Base-by-base conservation (phyloP, 2,113 vertebrate species). In the Nycticryphes semicollaris region DNA sequence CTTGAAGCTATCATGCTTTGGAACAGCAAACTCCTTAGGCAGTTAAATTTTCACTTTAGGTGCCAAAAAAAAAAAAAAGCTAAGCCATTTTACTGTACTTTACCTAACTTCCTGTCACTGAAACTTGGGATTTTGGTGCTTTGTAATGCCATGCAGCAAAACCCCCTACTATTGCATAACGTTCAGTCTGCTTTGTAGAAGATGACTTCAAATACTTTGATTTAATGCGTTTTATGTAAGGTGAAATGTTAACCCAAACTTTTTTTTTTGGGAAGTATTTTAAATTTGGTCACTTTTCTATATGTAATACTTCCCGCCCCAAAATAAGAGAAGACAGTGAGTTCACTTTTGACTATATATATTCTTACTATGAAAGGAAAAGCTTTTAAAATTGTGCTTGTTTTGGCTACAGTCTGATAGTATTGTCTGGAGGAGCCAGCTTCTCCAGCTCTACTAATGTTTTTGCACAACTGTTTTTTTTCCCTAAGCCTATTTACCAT, bases 301-400 rank as follows among this genome's bases (percentile, higher is more conserved):
- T 17, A 33, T 31, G 15, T 31, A 35, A 35, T n/a, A 17, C n/a
- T n/a, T n/a, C n/a, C n/a, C n/a, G n/a, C n/a, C n/a, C n/a, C n/a
- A n/a, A n/a, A n/a, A n/a, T n/a, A n/a, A n/a, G n/a, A n/a, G n/a
- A 5, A 2, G 5, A 20, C 25, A 24, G 9, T 7, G 43, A 5
- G 9, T 51, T 88, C 11, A 37, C 10, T 84, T 84, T 84, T 63
- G 35, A 4, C 16, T 47, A 10, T 17, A 10, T 56, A 10, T 56
- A 5, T 3, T 28, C 21, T 10, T 84, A 43, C 7, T 12, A 63
- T 37, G n/a, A 68, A 41, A 51, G 18, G 43, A 69, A n/a, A 43
- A 70, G 5, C 10, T 68, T 69, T 87, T 63, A 43, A 78, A 82
- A n/a, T 51, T 5, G 1, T 54, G 7, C n/a, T 59, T 87, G 4